Evolutionary conservation across 2,797 vertebrate species (phyloP), one percentile per base, ranked within the genome.

Genomic region (Pangasius krempfi): DNA sequence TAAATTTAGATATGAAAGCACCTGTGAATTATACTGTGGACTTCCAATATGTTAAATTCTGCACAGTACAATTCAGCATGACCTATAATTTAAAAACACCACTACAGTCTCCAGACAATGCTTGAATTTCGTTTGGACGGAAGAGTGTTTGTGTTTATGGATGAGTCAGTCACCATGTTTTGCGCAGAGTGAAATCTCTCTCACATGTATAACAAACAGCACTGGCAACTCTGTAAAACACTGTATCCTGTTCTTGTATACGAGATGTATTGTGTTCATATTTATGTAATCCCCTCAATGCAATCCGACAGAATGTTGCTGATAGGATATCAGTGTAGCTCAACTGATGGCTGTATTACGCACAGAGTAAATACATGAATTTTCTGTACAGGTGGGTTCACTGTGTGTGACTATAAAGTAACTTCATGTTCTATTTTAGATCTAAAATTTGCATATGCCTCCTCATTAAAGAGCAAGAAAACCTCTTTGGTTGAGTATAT

Each of bases 401-500:
- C 64, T 62, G 16, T n/a, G 44, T 22, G 56, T 27, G 60, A 84
- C 40, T 72, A 73, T 33, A 62, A 81, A 87, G 82, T 62, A 80
- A 62, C 62, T 20, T 79, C 14, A 30, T 44, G 54, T 64, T 56
- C 75, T 81, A 86, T 84, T 85, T 89, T 50, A 91, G 91, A 89
- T 87, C 86, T 86, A 85, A 76, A 88, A 85, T 88, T 85, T 91
- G 70, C 89, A 92, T 88, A 92, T 88, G 78, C 85, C 89, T 85
- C 84, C 88, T 93, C 62, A 92, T 92, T 91, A 93, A 37, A 30
- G 83, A 79, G 56, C 44, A 60, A 50, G 80, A 72, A 87, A 86
- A 54, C n/a, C 87, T 89, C 90, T 94, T 90, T 88, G 88, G 89
- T 93, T 92, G 89, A 92, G 91, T 92, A 91, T 90, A 93, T 93